Evolutionary conservation across 2,888 invertebrate species (phyloP).

Genomic region (Phlogophora meticulosa): DNA sequence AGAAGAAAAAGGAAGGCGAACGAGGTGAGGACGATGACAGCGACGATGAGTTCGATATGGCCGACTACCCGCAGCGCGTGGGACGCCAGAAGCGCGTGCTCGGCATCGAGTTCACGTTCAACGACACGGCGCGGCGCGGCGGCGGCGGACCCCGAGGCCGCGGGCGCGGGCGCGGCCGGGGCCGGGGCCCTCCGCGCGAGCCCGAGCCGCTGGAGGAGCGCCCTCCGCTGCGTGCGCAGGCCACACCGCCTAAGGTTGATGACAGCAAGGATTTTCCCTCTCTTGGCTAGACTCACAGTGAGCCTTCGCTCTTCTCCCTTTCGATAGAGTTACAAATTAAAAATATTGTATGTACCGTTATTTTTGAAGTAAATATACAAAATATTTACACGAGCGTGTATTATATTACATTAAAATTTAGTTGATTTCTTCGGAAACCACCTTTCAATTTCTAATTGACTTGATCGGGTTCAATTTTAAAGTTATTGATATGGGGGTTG

Average conservation of each 20-base stretch:
- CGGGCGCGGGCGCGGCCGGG: constrained; percentile 90
- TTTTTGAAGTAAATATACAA: constrained; percentile 92
- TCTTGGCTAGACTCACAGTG: constrained; percentile 93
- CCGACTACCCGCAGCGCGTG: constrained; percentile 96
- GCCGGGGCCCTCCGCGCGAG: constrained; percentile 82
- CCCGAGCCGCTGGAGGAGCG: constrained; percentile 81
- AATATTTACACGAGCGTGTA: constrained; percentile 91
- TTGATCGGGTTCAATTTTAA: constrained; percentile 57
- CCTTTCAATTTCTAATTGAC: constrained; percentile 61
- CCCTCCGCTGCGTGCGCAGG: constrained; percentile 76
- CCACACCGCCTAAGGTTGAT: constrained; percentile 96
- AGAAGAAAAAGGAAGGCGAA: constrained; percentile 94
- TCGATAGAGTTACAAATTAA: constrained; percentile 89
- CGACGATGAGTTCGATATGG: constrained; percentile 94
- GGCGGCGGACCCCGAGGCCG: constrained; percentile 93
- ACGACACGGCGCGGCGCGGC: constrained; percentile 94
- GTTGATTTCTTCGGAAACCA: constrained; percentile 70
- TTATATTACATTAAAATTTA: constrained; percentile 86
- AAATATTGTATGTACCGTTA: constrained; percentile 91
- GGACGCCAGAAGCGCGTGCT: constrained; percentile 96
- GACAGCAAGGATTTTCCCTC: constrained; percentile 99
- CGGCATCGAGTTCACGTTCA: constrained; percentile 97
- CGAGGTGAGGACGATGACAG: constrained; percentile 92
- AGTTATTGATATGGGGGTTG: constrained; percentile 55
- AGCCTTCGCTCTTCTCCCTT: constrained; percentile 87